Evolutionary conservation across 1,140 invertebrate species (phyloP), one percentile per base, ranked within the genome.

Genomic region (Caerostris extrusa): DNA sequence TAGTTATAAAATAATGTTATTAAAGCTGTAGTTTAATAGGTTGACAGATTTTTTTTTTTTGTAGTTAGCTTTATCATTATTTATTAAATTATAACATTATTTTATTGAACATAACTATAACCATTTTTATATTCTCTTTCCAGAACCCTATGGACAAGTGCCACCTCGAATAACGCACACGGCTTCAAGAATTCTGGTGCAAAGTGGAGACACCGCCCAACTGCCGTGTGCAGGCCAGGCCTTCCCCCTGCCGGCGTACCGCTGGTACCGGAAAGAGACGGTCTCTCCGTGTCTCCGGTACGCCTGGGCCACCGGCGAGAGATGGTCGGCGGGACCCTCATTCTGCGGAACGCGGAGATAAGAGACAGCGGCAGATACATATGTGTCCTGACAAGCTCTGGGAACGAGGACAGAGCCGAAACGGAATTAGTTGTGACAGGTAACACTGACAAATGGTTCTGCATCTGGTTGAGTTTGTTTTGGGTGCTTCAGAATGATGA

Each of bases 381-480:
- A 55, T 99, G 99, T 95, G 98, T 98, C 93, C 98, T 99, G 0
- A 98, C 98, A 95, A 99, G 99, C 95, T 98, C 98, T 0, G 98
- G 99, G 57, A 98, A 98, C 57, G 98, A 98, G 56, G 98, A 98
- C 96, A 98, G 98, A 95, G 98, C 98, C 0, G 98, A 98, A 96
- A 99, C 98, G 34, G 98, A 98, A 12, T 96, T 99, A 3, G 99
- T 98, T 56, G 98, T 99, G 1, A 99, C 98, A 19, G 97, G 97
- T 97, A 96, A 96, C 95, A 94, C 19, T 89, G 55, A 69, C 34
- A 53, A 57, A 69, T 89, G 60, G 7, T 69, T 94, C 64, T 61
- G 85, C 7, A 14, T 53, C 60, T 61, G 19, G 57, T 19, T 8
- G 60, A 5, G 53, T 61, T 50, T 61, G 58, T 34, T 50, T 61